phyloP scores from a whole-genome alignment of 2,113 vertebrate genomes.

The Antechinus flavipes region DNA sequence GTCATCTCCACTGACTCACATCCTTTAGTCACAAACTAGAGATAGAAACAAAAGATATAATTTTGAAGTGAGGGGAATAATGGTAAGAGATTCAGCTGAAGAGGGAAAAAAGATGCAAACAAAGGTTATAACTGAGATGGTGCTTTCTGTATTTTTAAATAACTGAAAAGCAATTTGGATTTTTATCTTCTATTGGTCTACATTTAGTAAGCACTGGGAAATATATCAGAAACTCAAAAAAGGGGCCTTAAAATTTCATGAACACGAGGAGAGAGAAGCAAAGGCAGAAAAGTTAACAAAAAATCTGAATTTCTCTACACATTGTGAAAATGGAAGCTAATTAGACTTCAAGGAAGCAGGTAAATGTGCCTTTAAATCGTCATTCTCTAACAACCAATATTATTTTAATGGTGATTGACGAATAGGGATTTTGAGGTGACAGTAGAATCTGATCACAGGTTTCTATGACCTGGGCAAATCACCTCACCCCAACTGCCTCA shows the following conservation, averaged over 20 bases:
- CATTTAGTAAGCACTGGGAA: constrained; percentile 22
- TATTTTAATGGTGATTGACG: not conserved
- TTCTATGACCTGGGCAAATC: not conserved
- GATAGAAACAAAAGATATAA: constrained; percentile 19
- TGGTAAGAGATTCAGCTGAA: not conserved
- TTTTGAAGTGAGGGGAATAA: not conserved
- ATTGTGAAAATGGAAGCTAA: not conserved
- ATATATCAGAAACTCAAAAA: constrained; percentile 11
- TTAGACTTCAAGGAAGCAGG: constrained; percentile 16
- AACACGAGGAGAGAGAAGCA: constrained; percentile 1
- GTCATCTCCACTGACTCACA: constrained; percentile 97
- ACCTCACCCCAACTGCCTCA: no score
- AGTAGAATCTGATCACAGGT: not conserved
- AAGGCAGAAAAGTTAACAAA: not conserved
- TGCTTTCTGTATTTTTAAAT: not conserved
- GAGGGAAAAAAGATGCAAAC: not conserved
- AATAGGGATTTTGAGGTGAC: not conserved
- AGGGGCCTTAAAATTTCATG: constrained; percentile 10
- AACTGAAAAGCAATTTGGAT: not conserved
- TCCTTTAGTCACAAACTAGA: constrained; percentile 94
- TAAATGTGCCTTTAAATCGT: not conserved
- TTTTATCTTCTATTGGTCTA: not conserved
- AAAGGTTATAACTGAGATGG: not conserved
- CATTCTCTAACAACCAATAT: not conserved
- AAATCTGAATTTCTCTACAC: constrained; percentile 6